Base-by-base conservation (phyloP, 2,113 vertebrate genomes). In the Cololabis saira region DNA sequence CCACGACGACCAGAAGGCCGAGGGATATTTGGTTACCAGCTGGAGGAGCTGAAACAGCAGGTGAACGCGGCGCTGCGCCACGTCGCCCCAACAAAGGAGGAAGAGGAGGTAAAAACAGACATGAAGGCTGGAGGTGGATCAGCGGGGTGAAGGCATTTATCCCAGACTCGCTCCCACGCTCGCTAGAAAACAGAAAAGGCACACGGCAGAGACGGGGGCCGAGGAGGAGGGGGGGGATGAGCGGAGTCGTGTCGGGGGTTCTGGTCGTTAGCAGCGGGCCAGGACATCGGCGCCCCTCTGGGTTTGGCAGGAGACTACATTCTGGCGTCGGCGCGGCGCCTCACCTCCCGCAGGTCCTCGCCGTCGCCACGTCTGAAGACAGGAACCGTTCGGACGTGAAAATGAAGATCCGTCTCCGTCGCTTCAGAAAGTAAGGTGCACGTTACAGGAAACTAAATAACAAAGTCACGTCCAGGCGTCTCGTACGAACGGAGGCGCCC, bases 371-470 rank as follows among this genome's bases (percentile, higher is more conserved):
- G 37, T 69, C 74, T 21, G 53, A 56, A 51, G 74, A 63, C 74
- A 85, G 69, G 63, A 79, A 73, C 44, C 68, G 48, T 71, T 68
- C 75, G 75, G 87, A 90, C 78, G 67, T 58, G 64, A 87, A 87
- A 87, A 72, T 47, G n/a, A n/a, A n/a, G n/a, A n/a, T n/a, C n/a
- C 80, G 74, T 66, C 82, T 60, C 76, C 62, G 1, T n/a, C 12
- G 75, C 72, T 17, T 21, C 17, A 85, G 71, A 92, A 89, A 84
- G 82, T 90, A 93, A 92, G 91, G 91, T 93, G 92, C 91, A 93
- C 89, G 76, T 90, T 89, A 84, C 82, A 68, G 83, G 71, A 60
- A 80, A 73, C 53, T 33, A 68, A 83, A 74, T 73, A 49, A 45
- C 3, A 83, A 45, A 72, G 50, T 71, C 27, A 60, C 21, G 82